phyloP scores from a whole-genome alignment of 2,797 vertebrate species.

The Rhincodon typus region DNA sequence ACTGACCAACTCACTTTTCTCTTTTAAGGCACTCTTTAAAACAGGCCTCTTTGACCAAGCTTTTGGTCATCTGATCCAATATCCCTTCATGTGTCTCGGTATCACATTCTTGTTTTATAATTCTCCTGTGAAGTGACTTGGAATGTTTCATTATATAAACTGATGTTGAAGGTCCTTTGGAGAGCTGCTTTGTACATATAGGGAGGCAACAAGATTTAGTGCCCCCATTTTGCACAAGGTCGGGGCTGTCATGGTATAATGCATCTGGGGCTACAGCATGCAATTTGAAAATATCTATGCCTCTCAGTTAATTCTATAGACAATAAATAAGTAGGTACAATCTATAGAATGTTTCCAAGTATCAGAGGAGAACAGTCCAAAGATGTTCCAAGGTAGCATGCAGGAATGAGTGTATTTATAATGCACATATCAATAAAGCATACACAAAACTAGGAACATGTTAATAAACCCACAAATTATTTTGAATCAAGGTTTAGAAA shows the following conservation, averaged over 20 bases:
- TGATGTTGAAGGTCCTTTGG: neutral
- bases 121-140: neutral
- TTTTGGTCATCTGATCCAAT: neutral
- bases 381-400: slow-evolving; percentile 51
- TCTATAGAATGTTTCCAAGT: slow-evolving; percentile 47
- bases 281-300: slow-evolving; percentile 56
- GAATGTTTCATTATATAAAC: neutral
- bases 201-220: neutral
- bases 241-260: neutral
- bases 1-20: neutral
- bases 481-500: slow-evolving; percentile 10
- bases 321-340: slow-evolving; percentile 52
- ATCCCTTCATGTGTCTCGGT: no score
- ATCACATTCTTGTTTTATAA: no score
- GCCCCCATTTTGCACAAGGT: neutral
- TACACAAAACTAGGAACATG: slow-evolving; percentile 50
- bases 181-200: neutral
- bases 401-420: slow-evolving; percentile 64
- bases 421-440: slow-evolving; percentile 58
- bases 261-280: slow-evolving; percentile 41
- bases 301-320: slow-evolving; percentile 54
- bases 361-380: slow-evolving; percentile 54
- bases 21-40: neutral
- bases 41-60: neutral
- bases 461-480: slow-evolving; percentile 41